Base-by-base conservation (phyloP, 2,797 vertebrate genomes). In the Linurgus olivaceus region DNA sequence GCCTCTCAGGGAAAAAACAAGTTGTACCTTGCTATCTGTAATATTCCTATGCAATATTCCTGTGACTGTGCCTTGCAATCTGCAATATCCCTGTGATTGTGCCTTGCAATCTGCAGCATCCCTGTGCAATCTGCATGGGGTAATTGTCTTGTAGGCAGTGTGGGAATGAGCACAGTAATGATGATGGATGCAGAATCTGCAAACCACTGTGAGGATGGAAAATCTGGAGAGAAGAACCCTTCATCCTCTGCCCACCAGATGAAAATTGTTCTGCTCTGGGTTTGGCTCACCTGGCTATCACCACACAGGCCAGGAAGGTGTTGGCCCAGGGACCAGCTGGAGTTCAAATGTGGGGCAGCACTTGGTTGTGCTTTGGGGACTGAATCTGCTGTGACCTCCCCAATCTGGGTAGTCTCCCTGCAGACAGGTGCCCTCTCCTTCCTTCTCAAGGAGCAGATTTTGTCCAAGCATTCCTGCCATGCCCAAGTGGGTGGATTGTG, bases 331-430 rank as follows among this genome's bases (percentile, higher is more conserved):
- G 1, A 4, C 19, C 10, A 50, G 42, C 37, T 1, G 1, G 40
- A 74, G 61, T 16, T 81, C 40, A 31, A 23, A 20, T 0, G 1
- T 3, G 2, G n/a, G 71, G 75, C 40, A 51, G 52, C 25, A 38
- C 25, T 25, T 13, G 35, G 62, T 10, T 33, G 23, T 24, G 33
- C 17, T 3, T 20, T 8, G 21, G n/a, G 33, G 33, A 47, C 38
- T 80, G 59, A 15, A 7, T 2, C 5, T 0, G 0, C 58, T 5
- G 33, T 1, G 3, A 72, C 4, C 26, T 66, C 59, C 58, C 9
- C 33, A 17, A 23, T n/a, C 24, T 3, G 9, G 19, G 33, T 37
- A 7, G 25, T 29, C 3, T 13, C 13, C 13, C 31, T 2, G 11
- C 72, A 75, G 45, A 51, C 29, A 78, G 66, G 62, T 35, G 28